Percentiles rank a stretch among this genome's conserved stretches.
These are phyloP conservation scores for Amphipoea oculea DNA, from an alignment of 2,888 invertebrate species.

Conservation along the genomic window DNA sequence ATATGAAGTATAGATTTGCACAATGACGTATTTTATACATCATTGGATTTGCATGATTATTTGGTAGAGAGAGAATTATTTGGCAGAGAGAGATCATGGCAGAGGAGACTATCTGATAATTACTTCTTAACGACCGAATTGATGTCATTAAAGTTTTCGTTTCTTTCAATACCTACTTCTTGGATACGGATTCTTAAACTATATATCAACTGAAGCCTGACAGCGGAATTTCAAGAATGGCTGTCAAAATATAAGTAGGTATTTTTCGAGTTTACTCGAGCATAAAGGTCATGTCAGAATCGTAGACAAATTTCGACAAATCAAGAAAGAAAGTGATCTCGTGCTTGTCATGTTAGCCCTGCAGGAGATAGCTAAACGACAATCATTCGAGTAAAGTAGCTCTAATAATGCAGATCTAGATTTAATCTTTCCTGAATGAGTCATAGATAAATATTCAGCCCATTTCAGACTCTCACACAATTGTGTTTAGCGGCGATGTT, in stretches of 20 bases:
- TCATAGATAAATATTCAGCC: neutral
- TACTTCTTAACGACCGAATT: neutral
- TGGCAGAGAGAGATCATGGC: neutral
- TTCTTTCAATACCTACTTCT: neutral
- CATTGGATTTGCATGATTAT: neutral
- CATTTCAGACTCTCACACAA: constrained; percentile 4
- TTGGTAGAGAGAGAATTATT: neutral
- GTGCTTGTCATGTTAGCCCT: too few species aligned
- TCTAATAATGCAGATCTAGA: neutral
- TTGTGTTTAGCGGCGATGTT: constrained; percentile 55
- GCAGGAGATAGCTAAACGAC: neutral
- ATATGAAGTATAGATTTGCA: neutral
- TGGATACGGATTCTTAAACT: neutral
- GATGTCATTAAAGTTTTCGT: neutral
- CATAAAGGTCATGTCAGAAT: too few species aligned
- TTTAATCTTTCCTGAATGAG: neutral
- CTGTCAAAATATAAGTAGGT: neutral
- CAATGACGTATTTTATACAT: too few species aligned
- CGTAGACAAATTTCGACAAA: neutral
- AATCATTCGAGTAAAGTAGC: neutral
- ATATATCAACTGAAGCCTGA: neutral
- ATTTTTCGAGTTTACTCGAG: neutral
- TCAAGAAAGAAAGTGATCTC: neutral
- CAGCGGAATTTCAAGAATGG: neutral
- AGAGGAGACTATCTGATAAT: neutral